These are phyloP conservation scores for Microctonus aethiopoides DNA, from an alignment of 2,888 invertebrate genomes.

Conservation along the genomic window DNA sequence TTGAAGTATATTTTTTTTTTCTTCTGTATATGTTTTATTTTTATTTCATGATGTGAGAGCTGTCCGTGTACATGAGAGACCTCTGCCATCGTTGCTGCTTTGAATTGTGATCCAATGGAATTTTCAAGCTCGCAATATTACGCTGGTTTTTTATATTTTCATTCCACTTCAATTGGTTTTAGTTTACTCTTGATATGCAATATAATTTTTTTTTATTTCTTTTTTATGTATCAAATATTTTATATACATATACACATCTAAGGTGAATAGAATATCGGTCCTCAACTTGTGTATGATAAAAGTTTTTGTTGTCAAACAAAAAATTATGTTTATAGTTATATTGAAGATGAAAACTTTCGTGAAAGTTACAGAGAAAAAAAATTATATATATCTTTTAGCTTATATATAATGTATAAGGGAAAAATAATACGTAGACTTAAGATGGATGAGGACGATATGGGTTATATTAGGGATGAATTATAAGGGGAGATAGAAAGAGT, in stretches of 20 bases:
- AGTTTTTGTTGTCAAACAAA: not conserved
- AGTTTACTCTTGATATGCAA: not conserved
- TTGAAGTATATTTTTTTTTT: slow-evolving; percentile 4
- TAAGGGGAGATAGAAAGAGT: not conserved
- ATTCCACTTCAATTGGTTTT: not conserved
- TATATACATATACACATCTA: not conserved
- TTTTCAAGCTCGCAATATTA: not conserved
- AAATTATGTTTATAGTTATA: not conserved
- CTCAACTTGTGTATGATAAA: not conserved
- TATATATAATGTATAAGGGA: not conserved
- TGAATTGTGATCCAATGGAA: slow-evolving; percentile 20
- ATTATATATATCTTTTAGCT: not conserved
- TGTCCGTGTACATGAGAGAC: too few species aligned
- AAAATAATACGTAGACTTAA: slow-evolving; percentile 3
- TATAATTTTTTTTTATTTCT: not conserved
- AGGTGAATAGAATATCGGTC: too few species aligned
- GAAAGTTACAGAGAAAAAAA: not conserved
- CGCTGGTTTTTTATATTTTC: not conserved
- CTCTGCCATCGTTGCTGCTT: too few species aligned
- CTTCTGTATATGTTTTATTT: slow-evolving; percentile 6
- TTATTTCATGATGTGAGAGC: not conserved
- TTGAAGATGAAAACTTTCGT: slow-evolving; percentile 7
- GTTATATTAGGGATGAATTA: not conserved
- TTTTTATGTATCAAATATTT: not conserved
- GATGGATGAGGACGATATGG: not conserved